phyloP scores from a whole-genome alignment of 2,113 vertebrate species.

The Coptodon rendalli region DNA sequence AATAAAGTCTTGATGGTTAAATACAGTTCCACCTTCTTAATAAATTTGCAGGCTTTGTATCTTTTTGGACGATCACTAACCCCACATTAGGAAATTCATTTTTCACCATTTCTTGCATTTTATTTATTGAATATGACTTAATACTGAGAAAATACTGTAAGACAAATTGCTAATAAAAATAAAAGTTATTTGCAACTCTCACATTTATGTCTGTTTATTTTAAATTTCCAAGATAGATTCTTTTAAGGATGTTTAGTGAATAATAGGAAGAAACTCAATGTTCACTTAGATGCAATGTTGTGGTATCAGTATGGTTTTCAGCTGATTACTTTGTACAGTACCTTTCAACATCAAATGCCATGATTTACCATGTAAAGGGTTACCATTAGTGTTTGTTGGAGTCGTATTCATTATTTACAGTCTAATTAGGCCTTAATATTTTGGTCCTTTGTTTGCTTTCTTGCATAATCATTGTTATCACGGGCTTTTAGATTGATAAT shows the following conservation, averaged over 20 bases:
- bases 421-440: neutral
- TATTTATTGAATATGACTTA: neutral
- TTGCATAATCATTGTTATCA: neutral
- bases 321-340: neutral
- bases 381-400: neutral
- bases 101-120: neutral
- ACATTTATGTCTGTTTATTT: neutral
- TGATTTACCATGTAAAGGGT: neutral
- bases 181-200: neutral
- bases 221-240: neutral
- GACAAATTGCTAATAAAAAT: neutral
- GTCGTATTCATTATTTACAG: neutral
- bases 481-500: neutral
- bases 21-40: neutral
- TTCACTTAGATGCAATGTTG: neutral
- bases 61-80: rapidly evolving
- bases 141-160: neutral
- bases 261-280: neutral
- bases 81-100: neutral
- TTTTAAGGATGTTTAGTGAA: neutral
- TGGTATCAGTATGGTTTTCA: neutral
- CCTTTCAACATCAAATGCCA: neutral
- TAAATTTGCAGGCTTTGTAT: neutral
- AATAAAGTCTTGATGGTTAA: neutral
- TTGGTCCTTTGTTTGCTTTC: neutral